Percentiles rank a stretch among this genome's conserved stretches.
Evolutionary conservation across 2,113 vertebrate genomes (phyloP).

Genomic region (Percopsis transmontana): DNA sequence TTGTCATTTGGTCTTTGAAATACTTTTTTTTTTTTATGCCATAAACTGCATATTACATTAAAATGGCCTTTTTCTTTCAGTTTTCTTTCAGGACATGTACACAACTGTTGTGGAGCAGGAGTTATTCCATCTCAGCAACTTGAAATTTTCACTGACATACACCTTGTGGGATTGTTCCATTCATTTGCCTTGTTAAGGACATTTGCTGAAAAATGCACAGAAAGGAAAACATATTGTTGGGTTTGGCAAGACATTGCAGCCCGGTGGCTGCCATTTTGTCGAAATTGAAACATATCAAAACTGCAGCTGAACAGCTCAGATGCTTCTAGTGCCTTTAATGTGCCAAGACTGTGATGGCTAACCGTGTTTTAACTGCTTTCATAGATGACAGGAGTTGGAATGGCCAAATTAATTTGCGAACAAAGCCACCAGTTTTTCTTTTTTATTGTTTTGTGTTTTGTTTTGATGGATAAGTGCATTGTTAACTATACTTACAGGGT

Average conservation of each 20-base stretch:
- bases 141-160: constrained; percentile 14
- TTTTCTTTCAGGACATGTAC: constrained; percentile 33
- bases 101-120: constrained; percentile 8
- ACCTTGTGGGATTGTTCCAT: constrained; percentile 16
- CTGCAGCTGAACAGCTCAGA: not conserved
- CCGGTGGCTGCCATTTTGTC: constrained; percentile 24
- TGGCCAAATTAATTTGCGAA: constrained; percentile 17
- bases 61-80: not conserved
- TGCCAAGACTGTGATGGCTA: constrained; percentile 40
- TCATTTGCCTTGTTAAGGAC: constrained; percentile 53
- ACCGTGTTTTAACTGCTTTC: constrained; percentile 29
- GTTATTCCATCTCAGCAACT: constrained; percentile 17
- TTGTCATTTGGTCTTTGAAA: too few species aligned
- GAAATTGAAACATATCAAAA: not conserved
- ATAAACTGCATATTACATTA: not conserved
- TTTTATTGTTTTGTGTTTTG: constrained; percentile 11
- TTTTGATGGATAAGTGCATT: constrained; percentile 30
- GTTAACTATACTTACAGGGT: constrained; percentile 16
- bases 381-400: constrained; percentile 27
- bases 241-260: constrained; percentile 14
- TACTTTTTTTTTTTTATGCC: too few species aligned
- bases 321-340: constrained; percentile 12
- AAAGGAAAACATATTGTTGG: not conserved
- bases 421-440: constrained; percentile 32
- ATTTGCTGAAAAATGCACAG: constrained; percentile 24